A percentile compares a stretch with the other conserved stretches of the same genome.
These are phyloP conservation scores for Lepidurus packardi DNA, from an alignment of 1,140 invertebrate genomes.

Conservation along the genomic window DNA sequence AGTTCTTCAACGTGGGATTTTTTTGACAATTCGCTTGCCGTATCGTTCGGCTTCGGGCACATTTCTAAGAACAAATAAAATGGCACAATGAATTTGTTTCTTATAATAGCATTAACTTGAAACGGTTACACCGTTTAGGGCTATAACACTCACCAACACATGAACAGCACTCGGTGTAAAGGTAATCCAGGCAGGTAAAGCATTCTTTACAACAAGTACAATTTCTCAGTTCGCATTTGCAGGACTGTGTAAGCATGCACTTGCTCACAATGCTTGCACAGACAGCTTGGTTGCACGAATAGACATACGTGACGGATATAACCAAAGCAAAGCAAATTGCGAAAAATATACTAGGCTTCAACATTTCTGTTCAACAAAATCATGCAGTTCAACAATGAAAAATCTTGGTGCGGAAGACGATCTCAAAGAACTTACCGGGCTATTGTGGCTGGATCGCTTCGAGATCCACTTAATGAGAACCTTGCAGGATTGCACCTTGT, in stretches of 20 bases:
- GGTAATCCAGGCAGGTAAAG: conserved; percentile 75
- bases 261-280: conserved; percentile 91
- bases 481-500: neutral
- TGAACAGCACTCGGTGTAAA: conserved; percentile 89
- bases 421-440: too few species aligned
- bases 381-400: neutral
- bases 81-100: neutral
- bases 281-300: conserved; percentile 74
- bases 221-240: conserved; percentile 82
- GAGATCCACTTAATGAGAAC: neutral
- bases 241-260: conserved; percentile 90
- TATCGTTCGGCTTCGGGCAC: conserved; percentile 75
- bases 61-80: conserved; percentile 56
- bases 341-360: neutral
- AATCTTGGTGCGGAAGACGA: too few species aligned
- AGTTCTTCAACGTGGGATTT: conserved; percentile 84
- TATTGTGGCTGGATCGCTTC: too few species aligned
- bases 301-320: conserved; percentile 26
- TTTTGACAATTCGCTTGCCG: conserved; percentile 54
- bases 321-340: neutral
- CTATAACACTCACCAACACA: conserved; percentile 70
- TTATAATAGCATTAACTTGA: neutral
- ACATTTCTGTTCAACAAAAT: neutral
- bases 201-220: conserved; percentile 91
- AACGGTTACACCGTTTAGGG: neutral